Percentiles rank a stretch among this genome's conserved stretches.
Conservation (phyloP, 2,113 vertebrate species). For the Dasypus novemcinctus region DNA sequence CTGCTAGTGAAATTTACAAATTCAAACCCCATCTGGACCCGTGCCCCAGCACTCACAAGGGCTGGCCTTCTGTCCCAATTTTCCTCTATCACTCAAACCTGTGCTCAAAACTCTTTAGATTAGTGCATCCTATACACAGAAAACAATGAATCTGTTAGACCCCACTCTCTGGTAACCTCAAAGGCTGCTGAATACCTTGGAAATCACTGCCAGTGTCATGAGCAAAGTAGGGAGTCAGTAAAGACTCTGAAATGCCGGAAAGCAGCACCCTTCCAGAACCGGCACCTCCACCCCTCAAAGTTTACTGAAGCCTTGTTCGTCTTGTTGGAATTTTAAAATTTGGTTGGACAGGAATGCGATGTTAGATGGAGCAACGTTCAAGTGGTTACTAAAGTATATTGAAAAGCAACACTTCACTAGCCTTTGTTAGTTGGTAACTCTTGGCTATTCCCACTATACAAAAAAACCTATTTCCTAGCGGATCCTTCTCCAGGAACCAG, state of each 20-base stretch:
- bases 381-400: background rate
- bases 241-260: background rate
- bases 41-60: background rate
- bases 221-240: background rate
- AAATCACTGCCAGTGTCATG: background rate
- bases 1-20: background rate
- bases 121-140: background rate
- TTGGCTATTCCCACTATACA: background rate
- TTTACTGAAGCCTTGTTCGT: background rate
- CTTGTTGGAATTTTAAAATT: background rate
- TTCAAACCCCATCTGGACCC: rapidly evolving
- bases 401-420: background rate
- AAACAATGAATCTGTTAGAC: background rate
- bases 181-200: background rate
- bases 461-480: background rate
- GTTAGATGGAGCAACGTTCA: background rate
- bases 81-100: background rate
- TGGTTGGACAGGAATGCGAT: background rate
- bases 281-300: background rate
- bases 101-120: background rate
- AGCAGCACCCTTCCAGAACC: background rate
- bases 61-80: background rate
- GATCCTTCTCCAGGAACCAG: background rate
- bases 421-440: background rate
- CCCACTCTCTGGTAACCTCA: background rate